Conservation (phyloP, 2,888 invertebrate species). For the Odontomyia ornata region DNA sequence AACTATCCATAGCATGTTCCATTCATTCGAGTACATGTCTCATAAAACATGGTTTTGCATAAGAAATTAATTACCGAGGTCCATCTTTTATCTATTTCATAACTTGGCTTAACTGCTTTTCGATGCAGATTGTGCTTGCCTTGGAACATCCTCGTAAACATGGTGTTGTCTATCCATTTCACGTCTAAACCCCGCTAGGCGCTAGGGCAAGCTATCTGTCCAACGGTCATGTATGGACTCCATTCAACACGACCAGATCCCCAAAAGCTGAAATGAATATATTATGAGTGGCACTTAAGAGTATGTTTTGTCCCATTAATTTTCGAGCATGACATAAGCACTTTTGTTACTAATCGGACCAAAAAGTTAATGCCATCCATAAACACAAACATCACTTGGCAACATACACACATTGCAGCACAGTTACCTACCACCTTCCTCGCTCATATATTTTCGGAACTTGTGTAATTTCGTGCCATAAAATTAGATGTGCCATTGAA, state of each 20-base stretch:
- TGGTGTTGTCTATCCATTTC: neutral
- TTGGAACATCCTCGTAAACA: neutral
- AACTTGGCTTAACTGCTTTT: neutral
- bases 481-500: slow-evolving; percentile 42
- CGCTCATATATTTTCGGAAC: slow-evolving; percentile 5
- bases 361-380: slow-evolving; percentile 44
- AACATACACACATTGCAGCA: neutral
- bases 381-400: slow-evolving; percentile 20
- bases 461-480: slow-evolving; percentile 36
- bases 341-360: slow-evolving; percentile 46
- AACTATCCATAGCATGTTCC: no score
- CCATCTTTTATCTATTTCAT: neutral
- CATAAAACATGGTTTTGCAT: neutral
- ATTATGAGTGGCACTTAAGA: slow-evolving; percentile 45
- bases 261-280: slow-evolving; percentile 41
- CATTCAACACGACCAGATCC: slow-evolving; percentile 17
- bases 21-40: neutral
- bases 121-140: neutral
- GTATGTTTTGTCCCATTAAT: slow-evolving; percentile 47
- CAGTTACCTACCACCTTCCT: neutral
- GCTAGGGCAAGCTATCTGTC: neutral
- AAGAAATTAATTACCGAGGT: neutral
- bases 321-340: slow-evolving; percentile 46
- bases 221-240: slow-evolving; percentile 11
- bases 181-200: neutral